Conservation (phyloP, 2,113 vertebrate species). For the Ornithorhynchus anatinus region DNA sequence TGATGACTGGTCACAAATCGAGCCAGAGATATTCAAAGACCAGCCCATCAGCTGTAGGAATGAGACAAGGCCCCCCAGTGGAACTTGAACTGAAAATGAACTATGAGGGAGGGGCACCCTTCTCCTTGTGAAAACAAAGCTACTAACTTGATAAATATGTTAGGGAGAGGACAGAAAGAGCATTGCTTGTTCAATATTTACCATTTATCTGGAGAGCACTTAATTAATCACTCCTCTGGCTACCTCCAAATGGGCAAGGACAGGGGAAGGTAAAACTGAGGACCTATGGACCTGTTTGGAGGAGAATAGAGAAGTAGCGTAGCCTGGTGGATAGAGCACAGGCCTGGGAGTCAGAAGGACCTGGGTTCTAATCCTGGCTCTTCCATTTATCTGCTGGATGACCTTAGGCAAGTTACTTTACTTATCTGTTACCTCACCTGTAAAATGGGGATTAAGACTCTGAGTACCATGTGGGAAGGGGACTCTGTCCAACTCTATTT, state of each 20-base stretch:
- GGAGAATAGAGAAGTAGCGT: not conserved
- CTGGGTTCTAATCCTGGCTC: too few species aligned
- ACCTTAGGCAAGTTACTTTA: too few species aligned
- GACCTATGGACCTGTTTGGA: not conserved
- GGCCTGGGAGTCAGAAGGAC: not conserved
- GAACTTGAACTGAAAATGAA: constrained; percentile 34
- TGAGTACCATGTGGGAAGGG: too few species aligned
- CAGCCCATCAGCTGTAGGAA: not conserved
- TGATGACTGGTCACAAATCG: not conserved
- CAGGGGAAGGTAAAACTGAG: not conserved
- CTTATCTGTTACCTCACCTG: too few species aligned
- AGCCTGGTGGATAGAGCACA: not conserved
- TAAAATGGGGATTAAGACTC: too few species aligned
- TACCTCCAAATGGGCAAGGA: not conserved
- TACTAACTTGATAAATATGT: constrained; percentile 51
- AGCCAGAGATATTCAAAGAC: accelerated
- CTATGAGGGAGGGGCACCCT: constrained; percentile 16
- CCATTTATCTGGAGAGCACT: constrained; percentile 20
- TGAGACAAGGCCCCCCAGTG: not conserved
- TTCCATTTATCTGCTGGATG: too few species aligned
- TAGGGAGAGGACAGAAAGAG: constrained; percentile 11
- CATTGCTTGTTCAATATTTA: constrained; percentile 35
- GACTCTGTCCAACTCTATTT: too few species aligned
- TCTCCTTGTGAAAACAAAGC: constrained; percentile 39
- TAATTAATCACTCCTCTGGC: constrained; percentile 14